phyloP scores from a whole-genome alignment of 2,113 vertebrate species.

The Scophthalmus maximus region DNA sequence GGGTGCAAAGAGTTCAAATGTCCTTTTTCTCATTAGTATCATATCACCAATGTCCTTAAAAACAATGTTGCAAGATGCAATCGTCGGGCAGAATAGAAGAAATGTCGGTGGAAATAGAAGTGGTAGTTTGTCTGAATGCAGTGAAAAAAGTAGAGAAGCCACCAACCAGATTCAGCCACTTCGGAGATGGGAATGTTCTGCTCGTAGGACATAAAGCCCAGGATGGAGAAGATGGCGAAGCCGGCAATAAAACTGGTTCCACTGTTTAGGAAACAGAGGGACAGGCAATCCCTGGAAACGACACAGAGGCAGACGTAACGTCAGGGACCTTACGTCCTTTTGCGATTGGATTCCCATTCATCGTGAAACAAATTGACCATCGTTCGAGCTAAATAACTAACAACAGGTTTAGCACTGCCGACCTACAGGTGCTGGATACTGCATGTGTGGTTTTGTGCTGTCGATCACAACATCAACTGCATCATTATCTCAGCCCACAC shows the following conservation, averaged over 20 bases:
- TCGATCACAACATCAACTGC: neutral
- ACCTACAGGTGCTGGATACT: too few relatives aligned
- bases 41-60: neutral
- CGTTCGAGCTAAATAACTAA: too few relatives aligned
- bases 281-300: constrained; percentile 89
- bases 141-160: neutral
- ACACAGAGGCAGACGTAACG: neutral
- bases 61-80: too few relatives aligned
- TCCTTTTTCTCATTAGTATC: neutral
- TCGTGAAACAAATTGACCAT: too few relatives aligned
- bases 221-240: constrained; percentile 97
- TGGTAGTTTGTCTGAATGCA: neutral
- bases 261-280: constrained; percentile 95
- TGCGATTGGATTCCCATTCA: too few relatives aligned
- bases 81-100: too few relatives aligned
- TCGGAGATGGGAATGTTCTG: constrained; percentile 94
- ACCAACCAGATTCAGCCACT: constrained; percentile 95
- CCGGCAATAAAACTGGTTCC: constrained; percentile 96
- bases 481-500: constrained; percentile 69
- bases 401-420: neutral
- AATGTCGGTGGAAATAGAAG: neutral
- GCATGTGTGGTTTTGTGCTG: too few relatives aligned
- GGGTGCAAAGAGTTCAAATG: constrained; percentile 4
- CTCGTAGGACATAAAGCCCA: constrained; percentile 96
- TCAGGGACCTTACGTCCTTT: too few relatives aligned